Evolutionary conservation across 1,140 invertebrate species (phyloP).

Genomic region (Drosophila pallidifrons): DNA sequence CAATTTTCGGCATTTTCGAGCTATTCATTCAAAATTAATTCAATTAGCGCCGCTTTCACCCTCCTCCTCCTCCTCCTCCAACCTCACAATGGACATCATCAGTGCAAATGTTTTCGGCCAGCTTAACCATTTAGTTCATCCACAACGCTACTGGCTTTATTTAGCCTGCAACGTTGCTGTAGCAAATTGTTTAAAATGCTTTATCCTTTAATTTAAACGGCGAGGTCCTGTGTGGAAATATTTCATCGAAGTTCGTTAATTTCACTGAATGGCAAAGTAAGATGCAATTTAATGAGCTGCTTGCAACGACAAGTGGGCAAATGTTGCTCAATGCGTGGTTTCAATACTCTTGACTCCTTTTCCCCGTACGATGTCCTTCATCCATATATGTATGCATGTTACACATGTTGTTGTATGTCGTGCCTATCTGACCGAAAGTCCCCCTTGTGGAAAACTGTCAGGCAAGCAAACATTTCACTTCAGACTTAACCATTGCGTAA

Average conservation of each 20-base stretch:
- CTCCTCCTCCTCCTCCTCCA: too few relatives aligned
- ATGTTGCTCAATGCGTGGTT: constrained; percentile 3
- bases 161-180: not conserved
- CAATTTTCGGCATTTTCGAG: constrained; percentile 55
- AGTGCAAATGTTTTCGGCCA: too few relatives aligned
- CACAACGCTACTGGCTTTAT: constrained; percentile 1
- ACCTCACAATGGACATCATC: too few relatives aligned
- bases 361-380: not conserved
- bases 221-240: not conserved
- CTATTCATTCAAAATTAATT: constrained; percentile 68
- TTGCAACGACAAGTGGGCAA: constrained; percentile 15
- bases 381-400: not conserved
- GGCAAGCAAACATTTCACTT: constrained; percentile 58
- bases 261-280: constrained; percentile 6
- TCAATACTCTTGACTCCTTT: constrained; percentile 12
- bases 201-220: not conserved
- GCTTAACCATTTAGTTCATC: not conserved
- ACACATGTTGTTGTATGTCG: constrained; percentile 1
- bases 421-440: not conserved
- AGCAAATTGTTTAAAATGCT: constrained; percentile 10
- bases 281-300: constrained; percentile 43
- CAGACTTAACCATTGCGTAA: constrained; percentile 56
- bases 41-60: constrained; percentile 48
- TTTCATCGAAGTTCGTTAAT: constrained; percentile 25
- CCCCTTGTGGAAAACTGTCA: constrained; percentile 35